These are phyloP conservation scores for Serripes groenlandicus DNA, from an alignment of 2,888 invertebrate genomes.

Conservation along the genomic window DNA sequence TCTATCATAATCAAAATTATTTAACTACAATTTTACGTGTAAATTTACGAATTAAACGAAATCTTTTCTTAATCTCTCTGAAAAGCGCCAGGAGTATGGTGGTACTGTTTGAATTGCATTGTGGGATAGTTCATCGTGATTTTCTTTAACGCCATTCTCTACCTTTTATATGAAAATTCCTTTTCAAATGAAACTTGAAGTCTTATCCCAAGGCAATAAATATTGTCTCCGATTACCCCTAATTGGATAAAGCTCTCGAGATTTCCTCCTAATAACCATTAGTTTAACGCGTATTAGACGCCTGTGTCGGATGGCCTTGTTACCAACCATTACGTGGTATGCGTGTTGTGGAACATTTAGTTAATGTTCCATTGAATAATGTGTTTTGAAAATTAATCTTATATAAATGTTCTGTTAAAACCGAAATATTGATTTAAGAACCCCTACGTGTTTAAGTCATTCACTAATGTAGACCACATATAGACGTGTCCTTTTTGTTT, in stretches of 20 bases:
- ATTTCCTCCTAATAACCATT: slow-evolving; percentile 6
- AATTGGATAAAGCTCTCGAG: slow-evolving; percentile 58
- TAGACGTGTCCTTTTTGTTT: too few relatives aligned
- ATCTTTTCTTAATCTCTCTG: slow-evolving; percentile 11
- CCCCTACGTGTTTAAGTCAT: too few relatives aligned
- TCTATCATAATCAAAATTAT: neutral
- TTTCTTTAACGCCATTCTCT: slow-evolving; percentile 13
- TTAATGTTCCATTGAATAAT: too few relatives aligned
- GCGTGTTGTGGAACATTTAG: too few relatives aligned
- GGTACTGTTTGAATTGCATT: slow-evolving; percentile 20
- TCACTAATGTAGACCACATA: too few relatives aligned
- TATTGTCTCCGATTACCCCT: slow-evolving; percentile 59
- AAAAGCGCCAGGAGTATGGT: slow-evolving; percentile 7
- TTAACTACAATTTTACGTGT: slow-evolving; percentile 15
- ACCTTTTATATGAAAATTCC: slow-evolving; percentile 8
- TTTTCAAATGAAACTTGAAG: slow-evolving; percentile 28
- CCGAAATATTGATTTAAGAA: too few relatives aligned
- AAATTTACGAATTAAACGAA: slow-evolving; percentile 12
- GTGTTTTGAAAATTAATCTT: too few relatives aligned
- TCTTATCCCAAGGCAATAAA: slow-evolving; percentile 49
- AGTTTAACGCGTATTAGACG: slow-evolving; percentile 4
- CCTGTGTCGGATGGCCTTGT: neutral
- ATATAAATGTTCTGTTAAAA: too few relatives aligned
- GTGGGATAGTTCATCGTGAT: slow-evolving; percentile 12
- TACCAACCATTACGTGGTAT: neutral